Percentiles rank a stretch among this genome's conserved stretches.
These are phyloP conservation scores for Drosophila subsilvestris DNA, from an alignment of 2,888 invertebrate genomes.

Conservation along the genomic window DNA sequence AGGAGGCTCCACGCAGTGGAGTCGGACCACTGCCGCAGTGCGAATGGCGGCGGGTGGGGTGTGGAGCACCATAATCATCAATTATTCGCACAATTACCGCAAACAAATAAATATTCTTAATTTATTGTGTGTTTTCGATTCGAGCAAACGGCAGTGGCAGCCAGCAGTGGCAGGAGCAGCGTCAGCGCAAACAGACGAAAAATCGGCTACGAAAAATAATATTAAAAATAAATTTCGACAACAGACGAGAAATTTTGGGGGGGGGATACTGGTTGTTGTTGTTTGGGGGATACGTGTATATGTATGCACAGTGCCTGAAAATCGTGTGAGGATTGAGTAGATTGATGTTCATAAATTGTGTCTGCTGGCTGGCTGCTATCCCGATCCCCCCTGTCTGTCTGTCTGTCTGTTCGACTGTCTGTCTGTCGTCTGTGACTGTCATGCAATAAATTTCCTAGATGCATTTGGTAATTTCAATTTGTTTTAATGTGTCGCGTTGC, in stretches of 20 bases:
- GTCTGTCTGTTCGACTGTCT: conserved; percentile 26
- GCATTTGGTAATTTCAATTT: conserved; percentile 77
- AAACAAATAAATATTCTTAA: conserved; percentile 78
- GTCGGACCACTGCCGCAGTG: conserved; percentile 1
- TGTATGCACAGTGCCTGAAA: background rate
- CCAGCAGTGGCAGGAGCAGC: background rate
- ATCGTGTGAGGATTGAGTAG: conserved; percentile 51
- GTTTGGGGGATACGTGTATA: background rate
- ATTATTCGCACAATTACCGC: conserved; percentile 78
- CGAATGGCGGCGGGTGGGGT: conserved; percentile 46
- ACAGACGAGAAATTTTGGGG: conserved; percentile 28
- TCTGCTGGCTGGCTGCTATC: conserved; percentile 31
- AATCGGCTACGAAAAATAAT: conserved; percentile 49
- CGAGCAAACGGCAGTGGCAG: conserved; percentile 66
- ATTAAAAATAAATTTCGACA: conserved; percentile 66
- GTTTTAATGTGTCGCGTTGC: conserved; percentile 65
- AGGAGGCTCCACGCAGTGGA: background rate
- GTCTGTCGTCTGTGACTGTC: conserved; percentile 42
- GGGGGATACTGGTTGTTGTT: conserved; percentile 6
- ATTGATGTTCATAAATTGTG: conserved; percentile 71
- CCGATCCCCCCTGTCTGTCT: conserved; percentile 20
- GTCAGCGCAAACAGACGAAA: conserved; percentile 27
- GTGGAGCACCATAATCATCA: conserved; percentile 69
- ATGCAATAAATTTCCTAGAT: conserved; percentile 71
- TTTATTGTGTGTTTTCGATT: conserved; percentile 69